Evolutionary conservation across 2,797 vertebrate genomes (phyloP).

Genomic region (Melanogrammus aeglefinus): DNA sequence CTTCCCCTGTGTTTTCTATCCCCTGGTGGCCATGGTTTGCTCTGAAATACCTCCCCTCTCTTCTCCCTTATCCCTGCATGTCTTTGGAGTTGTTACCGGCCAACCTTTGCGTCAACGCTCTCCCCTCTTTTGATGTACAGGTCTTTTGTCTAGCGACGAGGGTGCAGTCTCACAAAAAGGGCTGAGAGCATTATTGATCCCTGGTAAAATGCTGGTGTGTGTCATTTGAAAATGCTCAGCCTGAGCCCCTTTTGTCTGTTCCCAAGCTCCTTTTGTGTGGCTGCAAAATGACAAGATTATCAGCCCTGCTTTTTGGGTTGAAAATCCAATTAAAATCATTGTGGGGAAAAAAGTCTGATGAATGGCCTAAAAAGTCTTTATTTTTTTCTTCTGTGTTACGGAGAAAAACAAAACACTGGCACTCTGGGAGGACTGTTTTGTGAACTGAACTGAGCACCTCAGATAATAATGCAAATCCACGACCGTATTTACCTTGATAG

Average conservation of each 20-base stretch:
- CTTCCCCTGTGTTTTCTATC: neutral
- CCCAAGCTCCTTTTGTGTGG: neutral
- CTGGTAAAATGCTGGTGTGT: slow-evolving; percentile 4
- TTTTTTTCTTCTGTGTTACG: neutral
- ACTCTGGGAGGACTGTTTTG: neutral
- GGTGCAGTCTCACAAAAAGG: neutral
- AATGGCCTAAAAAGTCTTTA: neutral
- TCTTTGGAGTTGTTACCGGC: neutral
- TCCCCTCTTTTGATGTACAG: neutral
- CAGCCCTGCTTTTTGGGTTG: neutral
- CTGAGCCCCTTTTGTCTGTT: slow-evolving; percentile 6
- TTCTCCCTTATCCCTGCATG: neutral
- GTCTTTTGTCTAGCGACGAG: neutral
- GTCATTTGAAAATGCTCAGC: neutral
- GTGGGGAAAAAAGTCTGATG: neutral
- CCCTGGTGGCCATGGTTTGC: neutral
- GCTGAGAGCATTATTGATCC: slow-evolving; percentile 16
- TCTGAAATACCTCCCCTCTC: neutral
- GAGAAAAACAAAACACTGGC: neutral
- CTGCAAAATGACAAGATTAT: slow-evolving; percentile 3
- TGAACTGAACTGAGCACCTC: neutral
- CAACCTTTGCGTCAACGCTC: slow-evolving; percentile 1
- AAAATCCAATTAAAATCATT: neutral
- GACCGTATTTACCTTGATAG: neutral
- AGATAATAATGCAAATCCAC: neutral